These are phyloP conservation scores for Platycheirus rosarum DNA, from an alignment of 2,888 invertebrate genomes.

Conservation along the genomic window DNA sequence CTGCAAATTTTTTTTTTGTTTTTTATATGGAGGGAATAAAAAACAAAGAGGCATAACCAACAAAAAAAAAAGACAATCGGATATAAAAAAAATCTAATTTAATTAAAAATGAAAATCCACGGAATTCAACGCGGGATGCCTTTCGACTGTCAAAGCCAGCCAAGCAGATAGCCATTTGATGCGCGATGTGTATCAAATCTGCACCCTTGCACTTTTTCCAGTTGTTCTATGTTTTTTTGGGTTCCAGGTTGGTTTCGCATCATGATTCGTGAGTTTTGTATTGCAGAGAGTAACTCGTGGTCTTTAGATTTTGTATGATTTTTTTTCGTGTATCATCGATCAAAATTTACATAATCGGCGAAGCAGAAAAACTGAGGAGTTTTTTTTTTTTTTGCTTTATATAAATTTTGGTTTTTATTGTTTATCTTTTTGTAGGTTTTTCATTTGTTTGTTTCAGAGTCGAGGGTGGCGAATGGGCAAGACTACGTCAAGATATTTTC, in stretches of 20 bases:
- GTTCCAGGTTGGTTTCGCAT: constrained; percentile 47
- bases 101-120: constrained; percentile 72
- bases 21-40: constrained; percentile 38
- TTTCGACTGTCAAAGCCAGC: constrained; percentile 71
- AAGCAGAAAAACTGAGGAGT: constrained; percentile 67
- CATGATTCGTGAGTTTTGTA: constrained; percentile 39
- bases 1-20: constrained; percentile 49
- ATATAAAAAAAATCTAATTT: constrained; percentile 68
- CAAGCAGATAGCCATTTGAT: constrained; percentile 74
- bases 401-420: constrained; percentile 58
- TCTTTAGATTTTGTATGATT: constrained; percentile 3
- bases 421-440: neutral
- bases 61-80: constrained; percentile 16
- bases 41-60: constrained; percentile 3
- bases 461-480: constrained; percentile 20
- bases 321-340: constrained; percentile 48
- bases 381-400: too few relatives aligned
- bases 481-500: neutral
- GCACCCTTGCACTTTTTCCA: constrained; percentile 65
- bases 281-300: constrained; percentile 24
- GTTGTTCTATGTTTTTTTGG: constrained; percentile 13
- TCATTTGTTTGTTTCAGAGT: neutral
- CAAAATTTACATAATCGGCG: constrained; percentile 67
- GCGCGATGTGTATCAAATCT: constrained; percentile 72
- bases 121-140: constrained; percentile 69